Conservation (phyloP, 2,888 invertebrate genomes). For the Pocota personata region DNA sequence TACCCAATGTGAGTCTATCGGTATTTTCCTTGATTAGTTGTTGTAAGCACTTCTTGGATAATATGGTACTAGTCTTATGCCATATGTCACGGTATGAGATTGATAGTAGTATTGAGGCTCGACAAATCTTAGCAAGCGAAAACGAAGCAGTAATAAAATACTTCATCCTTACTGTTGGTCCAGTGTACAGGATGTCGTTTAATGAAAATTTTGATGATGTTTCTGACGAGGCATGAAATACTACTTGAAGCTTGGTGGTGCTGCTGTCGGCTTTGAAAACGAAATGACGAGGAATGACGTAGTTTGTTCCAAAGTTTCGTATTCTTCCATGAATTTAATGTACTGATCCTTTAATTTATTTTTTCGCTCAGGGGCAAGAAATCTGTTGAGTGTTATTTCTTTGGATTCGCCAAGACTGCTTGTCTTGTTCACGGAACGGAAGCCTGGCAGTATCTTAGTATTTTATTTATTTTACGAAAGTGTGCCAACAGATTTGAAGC, state of each 20-base stretch:
- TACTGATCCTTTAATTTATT: slow-evolving; percentile 62
- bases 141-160: slow-evolving; percentile 28
- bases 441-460: slow-evolving; percentile 63
- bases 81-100: too few species aligned
- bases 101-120: too few species aligned
- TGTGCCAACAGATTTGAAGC: too few species aligned
- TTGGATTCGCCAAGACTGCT: slow-evolving; percentile 4
- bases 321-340: slow-evolving; percentile 72
- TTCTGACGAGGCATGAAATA: slow-evolving; percentile 21
- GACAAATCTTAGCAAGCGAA: slow-evolving; percentile 44
- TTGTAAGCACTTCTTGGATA: not conserved
- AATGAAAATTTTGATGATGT: slow-evolving; percentile 63
- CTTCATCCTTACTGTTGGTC: slow-evolving; percentile 71
- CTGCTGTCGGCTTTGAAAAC: slow-evolving; percentile 10
- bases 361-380: slow-evolving; percentile 67
- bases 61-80: not conserved
- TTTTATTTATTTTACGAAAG: too few species aligned
- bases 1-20: too few species aligned
- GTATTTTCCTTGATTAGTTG: too few species aligned
- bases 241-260: slow-evolving; percentile 23
- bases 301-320: slow-evolving; percentile 57
- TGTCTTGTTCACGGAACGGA: slow-evolving; percentile 60
- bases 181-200: slow-evolving; percentile 73
- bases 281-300: slow-evolving; percentile 22
- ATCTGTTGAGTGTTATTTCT: slow-evolving; percentile 47